Conservation (phyloP, 1,140 invertebrate species). For the Asobara japonica region DNA sequence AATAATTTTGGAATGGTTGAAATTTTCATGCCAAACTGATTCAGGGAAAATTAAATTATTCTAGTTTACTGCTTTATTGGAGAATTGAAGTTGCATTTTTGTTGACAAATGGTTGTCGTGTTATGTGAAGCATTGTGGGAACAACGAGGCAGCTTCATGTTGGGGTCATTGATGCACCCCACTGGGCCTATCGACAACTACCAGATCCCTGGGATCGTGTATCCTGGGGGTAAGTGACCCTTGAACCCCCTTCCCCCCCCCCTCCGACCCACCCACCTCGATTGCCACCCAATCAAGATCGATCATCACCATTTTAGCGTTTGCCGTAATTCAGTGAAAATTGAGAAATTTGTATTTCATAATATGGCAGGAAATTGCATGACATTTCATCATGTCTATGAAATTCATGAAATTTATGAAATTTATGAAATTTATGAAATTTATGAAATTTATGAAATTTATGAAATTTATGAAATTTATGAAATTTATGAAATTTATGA, state of each 20-base stretch:
- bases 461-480: too few relatives aligned
- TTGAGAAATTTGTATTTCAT: background rate
- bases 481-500: too few relatives aligned
- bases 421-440: too few relatives aligned
- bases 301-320: background rate
- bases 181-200: background rate
- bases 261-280: background rate
- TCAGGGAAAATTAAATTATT: too few relatives aligned
- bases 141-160: background rate
- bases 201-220: slow-evolving; percentile 7
- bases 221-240: background rate
- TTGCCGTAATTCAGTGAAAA: background rate
- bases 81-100: background rate
- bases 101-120: slow-evolving; percentile 1
- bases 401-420: too few relatives aligned
- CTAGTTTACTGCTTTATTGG: too few relatives aligned
- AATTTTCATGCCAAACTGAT: too few relatives aligned
- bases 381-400: too few relatives aligned
- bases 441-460: too few relatives aligned
- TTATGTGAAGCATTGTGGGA: slow-evolving; percentile 1
- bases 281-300: slow-evolving; percentile 11
- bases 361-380: background rate
- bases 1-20: too few relatives aligned
- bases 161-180: background rate
- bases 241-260: background rate